These are phyloP conservation scores for Julus scanicus DNA, from an alignment of 2,888 invertebrate species.

Conservation along the genomic window DNA sequence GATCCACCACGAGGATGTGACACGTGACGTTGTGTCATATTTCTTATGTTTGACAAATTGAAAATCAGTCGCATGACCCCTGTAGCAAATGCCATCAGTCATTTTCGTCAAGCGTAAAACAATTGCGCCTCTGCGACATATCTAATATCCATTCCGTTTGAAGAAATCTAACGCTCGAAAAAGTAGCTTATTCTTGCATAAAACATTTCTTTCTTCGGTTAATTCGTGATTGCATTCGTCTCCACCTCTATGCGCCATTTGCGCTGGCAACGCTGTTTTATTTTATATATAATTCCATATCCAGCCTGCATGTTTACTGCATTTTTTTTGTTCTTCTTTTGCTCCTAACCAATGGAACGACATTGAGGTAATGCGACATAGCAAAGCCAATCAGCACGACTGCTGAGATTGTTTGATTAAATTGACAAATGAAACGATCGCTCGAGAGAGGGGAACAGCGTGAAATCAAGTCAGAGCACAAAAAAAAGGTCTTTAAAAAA, in stretches of 20 bases:
- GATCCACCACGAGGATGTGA: too few relatives aligned
- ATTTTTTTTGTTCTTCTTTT: not conserved
- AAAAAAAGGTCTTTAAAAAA: not conserved
- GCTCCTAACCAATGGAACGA: not conserved
- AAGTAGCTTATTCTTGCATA: not conserved
- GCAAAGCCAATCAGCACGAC: conserved; percentile 18
- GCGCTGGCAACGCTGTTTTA: not conserved
- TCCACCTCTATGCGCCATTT: not conserved
- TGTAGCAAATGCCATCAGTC: not conserved
- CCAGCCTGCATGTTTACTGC: not conserved
- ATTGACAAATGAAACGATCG: conserved; percentile 21
- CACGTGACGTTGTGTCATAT: not conserved
- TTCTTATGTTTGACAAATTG: not conserved
- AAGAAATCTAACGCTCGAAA: not conserved
- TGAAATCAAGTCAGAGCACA: not conserved
- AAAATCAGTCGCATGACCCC: not conserved
- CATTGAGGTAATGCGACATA: not conserved
- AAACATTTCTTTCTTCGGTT: not conserved
- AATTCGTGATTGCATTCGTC: conserved; percentile 29
- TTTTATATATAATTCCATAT: too few relatives aligned
- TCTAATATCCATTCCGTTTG: conserved; percentile 5
- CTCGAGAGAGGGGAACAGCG: not conserved
- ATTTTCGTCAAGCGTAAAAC: not conserved
- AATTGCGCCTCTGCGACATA: not conserved
- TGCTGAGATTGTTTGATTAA: conserved; percentile 21